Evolutionary conservation across 2,888 invertebrate genomes (phyloP).

Genomic region (Aphodius sticticus): DNA sequence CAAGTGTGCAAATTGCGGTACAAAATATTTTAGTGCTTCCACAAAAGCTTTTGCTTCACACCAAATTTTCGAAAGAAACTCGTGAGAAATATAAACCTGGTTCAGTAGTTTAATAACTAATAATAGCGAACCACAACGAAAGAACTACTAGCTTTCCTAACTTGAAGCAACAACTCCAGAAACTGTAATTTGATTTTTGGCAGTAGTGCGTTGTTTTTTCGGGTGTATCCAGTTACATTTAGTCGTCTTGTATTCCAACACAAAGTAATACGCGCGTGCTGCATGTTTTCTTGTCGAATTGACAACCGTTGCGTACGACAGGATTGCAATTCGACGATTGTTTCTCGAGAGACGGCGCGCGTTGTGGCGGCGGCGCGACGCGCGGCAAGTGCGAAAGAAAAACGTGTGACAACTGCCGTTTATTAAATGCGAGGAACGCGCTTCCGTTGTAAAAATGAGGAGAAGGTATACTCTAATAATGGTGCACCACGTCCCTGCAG

Average conservation of each 20-base stretch:
- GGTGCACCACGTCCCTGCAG: slow-evolving; percentile 34
- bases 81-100: too few relatives aligned
- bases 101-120: too few relatives aligned
- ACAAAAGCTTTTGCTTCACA: too few relatives aligned
- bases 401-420: slow-evolving; percentile 46
- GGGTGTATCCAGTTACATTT: too few relatives aligned
- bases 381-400: slow-evolving; percentile 29
- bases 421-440: slow-evolving; percentile 38
- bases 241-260: neutral
- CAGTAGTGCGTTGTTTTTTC: neutral
- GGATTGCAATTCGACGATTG: slow-evolving; percentile 4
- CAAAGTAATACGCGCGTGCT: neutral
- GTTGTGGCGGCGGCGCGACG: neutral
- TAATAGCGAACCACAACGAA: too few relatives aligned
- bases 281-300: neutral
- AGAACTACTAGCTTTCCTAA: too few relatives aligned
- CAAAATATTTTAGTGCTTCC: too few relatives aligned
- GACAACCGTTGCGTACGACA: neutral
- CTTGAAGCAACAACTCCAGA: too few relatives aligned
- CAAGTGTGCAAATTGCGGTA: too few relatives aligned
- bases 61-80: too few relatives aligned
- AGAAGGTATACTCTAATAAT: slow-evolving; percentile 44
- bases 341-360: neutral
- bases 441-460: slow-evolving; percentile 24
- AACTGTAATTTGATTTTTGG: neutral